Evolutionary conservation across 2,113 vertebrate genomes (phyloP).

Genomic region (Halichoerus grypus): DNA sequence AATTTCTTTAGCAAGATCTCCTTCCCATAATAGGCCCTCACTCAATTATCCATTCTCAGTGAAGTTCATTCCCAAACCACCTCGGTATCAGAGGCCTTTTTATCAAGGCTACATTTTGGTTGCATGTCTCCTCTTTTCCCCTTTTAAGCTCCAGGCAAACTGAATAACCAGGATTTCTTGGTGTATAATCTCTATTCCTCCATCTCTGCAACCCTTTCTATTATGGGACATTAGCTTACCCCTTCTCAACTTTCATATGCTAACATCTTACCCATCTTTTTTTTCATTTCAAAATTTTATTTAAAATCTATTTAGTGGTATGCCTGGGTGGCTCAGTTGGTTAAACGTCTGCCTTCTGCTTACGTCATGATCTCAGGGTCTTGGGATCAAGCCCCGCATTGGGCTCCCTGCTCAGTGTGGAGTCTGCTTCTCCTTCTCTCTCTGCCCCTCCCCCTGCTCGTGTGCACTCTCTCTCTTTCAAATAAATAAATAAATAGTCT

Average conservation of each 20-base stretch:
- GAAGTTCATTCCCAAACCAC: not conserved
- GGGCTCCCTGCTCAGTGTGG: not conserved
- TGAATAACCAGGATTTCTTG: not conserved
- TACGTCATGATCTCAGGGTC: not conserved
- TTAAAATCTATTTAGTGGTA: not conserved
- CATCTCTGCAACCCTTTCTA: not conserved
- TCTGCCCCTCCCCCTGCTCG: not conserved
- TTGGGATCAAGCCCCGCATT: not conserved
- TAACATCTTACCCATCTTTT: not conserved
- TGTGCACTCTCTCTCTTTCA: not conserved
- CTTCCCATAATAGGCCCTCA: not conserved
- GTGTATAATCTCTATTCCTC: not conserved
- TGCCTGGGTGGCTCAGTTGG: not conserved
- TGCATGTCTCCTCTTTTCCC: not conserved
- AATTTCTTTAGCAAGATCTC: not conserved
- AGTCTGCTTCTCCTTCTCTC: not conserved
- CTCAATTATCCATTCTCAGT: not conserved
- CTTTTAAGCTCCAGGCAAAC: not conserved
- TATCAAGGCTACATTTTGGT: not conserved
- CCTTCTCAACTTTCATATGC: not conserved
- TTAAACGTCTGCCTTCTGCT: not conserved
- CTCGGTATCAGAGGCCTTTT: not conserved
- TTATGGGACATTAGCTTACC: not conserved
- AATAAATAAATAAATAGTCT: not conserved
- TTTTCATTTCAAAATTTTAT: not conserved